These are phyloP conservation scores for Agrochola macilenta DNA, from an alignment of 2,888 invertebrate species.

Conservation along the genomic window DNA sequence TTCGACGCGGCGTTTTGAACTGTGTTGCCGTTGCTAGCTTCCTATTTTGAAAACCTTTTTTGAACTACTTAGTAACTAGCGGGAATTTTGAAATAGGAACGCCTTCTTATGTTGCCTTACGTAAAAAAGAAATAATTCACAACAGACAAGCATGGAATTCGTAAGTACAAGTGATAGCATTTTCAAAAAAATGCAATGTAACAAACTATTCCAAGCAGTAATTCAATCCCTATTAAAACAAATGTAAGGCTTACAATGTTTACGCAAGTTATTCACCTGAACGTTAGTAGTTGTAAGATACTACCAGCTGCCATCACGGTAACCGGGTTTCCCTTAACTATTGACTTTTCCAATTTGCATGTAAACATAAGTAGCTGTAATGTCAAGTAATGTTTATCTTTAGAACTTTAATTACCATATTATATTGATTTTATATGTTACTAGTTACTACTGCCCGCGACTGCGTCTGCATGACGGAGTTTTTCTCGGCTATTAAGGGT, in stretches of 20 bases:
- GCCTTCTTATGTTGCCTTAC: background rate
- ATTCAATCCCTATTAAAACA: slow-evolving; percentile 4
- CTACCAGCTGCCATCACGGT: slow-evolving; percentile 15
- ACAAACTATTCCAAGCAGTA: background rate
- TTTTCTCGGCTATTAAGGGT: no score
- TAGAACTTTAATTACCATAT: slow-evolving; percentile 25
- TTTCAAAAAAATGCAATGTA: background rate
- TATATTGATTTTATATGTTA: no score
- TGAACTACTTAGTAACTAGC: background rate
- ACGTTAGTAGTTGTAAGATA: slow-evolving; percentile 25
- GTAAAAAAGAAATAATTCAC: background rate
- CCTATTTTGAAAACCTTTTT: no score
- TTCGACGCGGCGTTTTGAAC: slow-evolving; percentile 19
- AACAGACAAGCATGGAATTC: background rate
- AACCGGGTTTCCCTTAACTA: slow-evolving; percentile 52
- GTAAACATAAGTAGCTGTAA: slow-evolving; percentile 43
- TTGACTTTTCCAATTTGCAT: slow-evolving; percentile 52
- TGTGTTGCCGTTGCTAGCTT: background rate
- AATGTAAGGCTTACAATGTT: slow-evolving; percentile 31
- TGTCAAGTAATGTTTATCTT: slow-evolving; percentile 33
- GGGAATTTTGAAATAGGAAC: slow-evolving; percentile 31
- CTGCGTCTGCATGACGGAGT: no score
- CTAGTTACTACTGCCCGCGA: no score
- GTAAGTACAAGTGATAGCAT: background rate
- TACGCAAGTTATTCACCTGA: slow-evolving; percentile 16